Base-by-base conservation (phyloP, 2,888 invertebrate species). In the Macropis europaea region DNA sequence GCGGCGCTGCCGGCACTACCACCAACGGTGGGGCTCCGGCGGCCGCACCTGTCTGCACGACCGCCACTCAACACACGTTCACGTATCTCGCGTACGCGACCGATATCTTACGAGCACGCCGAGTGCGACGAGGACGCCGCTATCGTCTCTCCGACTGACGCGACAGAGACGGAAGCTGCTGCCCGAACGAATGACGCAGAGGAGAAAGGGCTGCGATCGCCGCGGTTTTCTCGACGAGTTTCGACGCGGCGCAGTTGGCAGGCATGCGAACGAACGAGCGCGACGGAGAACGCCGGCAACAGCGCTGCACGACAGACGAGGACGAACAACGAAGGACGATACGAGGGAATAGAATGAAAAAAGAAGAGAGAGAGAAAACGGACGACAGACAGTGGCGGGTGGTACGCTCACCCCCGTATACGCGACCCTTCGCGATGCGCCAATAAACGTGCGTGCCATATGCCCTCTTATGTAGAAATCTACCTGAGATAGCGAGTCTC, bases 41-140 rank as follows among this genome's bases (percentile, higher is more conserved):
- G 83, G 83, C 86, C 86, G 86, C 86, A 84, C 86, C 86, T 81
- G 86, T 86, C 82, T 84, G 81, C 79, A 47, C 57, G 59, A 48
- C 73, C 77, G 76, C 81, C 73, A 71, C 68, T 82, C 73, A 73
- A 75, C 63, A 70, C 73, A 73, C 61, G 66, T 73, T 48, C 70
- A 62, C 52, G 52, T 52, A 53, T 63, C 40, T 30, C 42, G 22
- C 15, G 32, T n/a, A 28, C 47, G 53, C n/a, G 38, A 47, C 38
- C 45, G 32, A 60, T 53, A 64, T 68, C 68, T 56, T 26, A 47
- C 68, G 45, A 54, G 43, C 24, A 34, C 47, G 52, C 6, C 13
- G 32, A 15, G 47, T 17, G 34, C 42, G 60, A 67, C 66, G 17
- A 66, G 57, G 68, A 69, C 7, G 3, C 17, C 19, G 22, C 64